Evolutionary conservation across 2,888 invertebrate genomes (phyloP).

Genomic region (Carterocephalus palaemon): DNA sequence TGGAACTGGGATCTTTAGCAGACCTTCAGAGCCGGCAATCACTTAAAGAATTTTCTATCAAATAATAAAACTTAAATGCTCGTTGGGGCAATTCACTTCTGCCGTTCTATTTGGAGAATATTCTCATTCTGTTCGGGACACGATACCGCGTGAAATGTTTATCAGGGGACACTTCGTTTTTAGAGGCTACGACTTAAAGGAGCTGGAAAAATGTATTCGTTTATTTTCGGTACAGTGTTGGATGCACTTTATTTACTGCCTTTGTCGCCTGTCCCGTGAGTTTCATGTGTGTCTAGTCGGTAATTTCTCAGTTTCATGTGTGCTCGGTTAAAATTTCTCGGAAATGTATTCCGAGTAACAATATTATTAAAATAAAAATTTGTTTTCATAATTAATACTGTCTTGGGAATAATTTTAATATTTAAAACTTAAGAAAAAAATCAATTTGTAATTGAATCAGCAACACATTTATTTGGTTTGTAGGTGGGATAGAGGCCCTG

Average conservation of each 20-base stretch:
- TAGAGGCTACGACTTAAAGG: constrained; percentile 21
- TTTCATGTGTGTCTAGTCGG: not conserved
- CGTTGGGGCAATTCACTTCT: constrained; percentile 18
- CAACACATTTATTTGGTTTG: too few species aligned
- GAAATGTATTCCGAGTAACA: too few species aligned
- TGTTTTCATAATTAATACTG: too few species aligned
- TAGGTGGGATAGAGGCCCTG: too few species aligned
- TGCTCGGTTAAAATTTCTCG: too few species aligned
- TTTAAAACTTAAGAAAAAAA: too few species aligned
- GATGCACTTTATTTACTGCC: constrained; percentile 19
- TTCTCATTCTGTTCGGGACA: constrained; percentile 18
- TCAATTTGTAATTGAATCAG: too few species aligned
- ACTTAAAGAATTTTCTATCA: not conserved
- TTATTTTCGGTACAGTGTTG: constrained; percentile 17
- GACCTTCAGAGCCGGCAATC: too few species aligned
- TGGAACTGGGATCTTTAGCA: too few species aligned
- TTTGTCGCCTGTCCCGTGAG: constrained; percentile 9
- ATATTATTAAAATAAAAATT: too few species aligned
- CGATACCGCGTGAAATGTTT: constrained; percentile 22
- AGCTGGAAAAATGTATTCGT: constrained; percentile 22
- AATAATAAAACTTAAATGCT: constrained; percentile 12
- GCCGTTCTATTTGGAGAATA: constrained; percentile 23
- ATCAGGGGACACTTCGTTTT: constrained; percentile 23
- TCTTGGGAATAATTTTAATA: too few species aligned
- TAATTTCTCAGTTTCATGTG: too few species aligned